These are phyloP conservation scores for Mycteria americana DNA, from an alignment of 2,797 vertebrate genomes.

Conservation along the genomic window DNA sequence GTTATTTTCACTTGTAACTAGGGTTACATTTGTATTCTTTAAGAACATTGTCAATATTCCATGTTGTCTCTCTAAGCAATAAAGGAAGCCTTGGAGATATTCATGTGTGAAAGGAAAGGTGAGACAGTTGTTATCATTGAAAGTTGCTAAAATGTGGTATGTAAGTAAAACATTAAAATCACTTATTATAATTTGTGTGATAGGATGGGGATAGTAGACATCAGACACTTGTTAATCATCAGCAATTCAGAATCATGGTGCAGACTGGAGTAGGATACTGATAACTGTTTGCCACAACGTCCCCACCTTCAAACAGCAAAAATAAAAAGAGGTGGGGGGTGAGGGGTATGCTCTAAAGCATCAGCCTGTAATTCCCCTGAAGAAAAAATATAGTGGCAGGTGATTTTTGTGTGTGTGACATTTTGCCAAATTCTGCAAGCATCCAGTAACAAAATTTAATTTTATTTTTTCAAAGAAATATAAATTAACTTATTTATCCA, in stretches of 20 bases:
- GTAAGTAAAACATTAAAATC: background rate
- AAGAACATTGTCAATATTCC: background rate
- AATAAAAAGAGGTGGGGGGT: rapidly evolving
- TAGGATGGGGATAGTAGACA: background rate
- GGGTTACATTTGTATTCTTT: background rate
- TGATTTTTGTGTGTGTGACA: background rate
- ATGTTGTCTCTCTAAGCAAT: background rate
- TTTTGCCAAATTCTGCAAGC: background rate
- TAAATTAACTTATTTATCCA: background rate
- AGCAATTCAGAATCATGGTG: background rate
- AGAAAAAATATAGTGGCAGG: background rate
- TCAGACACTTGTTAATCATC: background rate
- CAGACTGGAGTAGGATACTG: background rate
- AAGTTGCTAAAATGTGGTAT: background rate
- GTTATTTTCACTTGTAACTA: background rate
- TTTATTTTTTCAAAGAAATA: background rate
- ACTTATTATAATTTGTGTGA: background rate
- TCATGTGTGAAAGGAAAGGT: background rate
- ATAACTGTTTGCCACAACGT: background rate
- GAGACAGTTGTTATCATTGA: background rate
- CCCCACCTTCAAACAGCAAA: background rate
- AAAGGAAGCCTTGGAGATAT: background rate
- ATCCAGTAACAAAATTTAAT: background rate
- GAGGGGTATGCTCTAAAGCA: background rate
- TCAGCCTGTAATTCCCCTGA: background rate